Base-by-base conservation (phyloP, 2,888 invertebrate genomes). In the Ametastegia equiseti region DNA sequence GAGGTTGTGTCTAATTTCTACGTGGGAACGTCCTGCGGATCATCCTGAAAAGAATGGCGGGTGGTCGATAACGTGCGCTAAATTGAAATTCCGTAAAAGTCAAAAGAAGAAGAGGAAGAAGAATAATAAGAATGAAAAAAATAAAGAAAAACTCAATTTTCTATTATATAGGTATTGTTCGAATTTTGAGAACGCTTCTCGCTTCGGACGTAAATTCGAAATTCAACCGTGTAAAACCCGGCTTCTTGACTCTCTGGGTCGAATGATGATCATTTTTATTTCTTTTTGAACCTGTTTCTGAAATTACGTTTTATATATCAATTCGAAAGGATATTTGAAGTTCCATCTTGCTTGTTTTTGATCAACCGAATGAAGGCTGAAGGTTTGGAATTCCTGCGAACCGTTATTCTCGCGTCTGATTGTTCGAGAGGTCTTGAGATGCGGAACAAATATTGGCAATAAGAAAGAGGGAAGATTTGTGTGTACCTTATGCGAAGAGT, bases 1-100 rank as follows among this genome's bases (percentile, higher is more conserved):
- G n/a, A n/a, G n/a, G n/a, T n/a, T n/a, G n/a, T n/a, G n/a, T n/a
- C n/a, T n/a, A n/a, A n/a, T n/a, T n/a, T n/a, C n/a, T n/a, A n/a
- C n/a, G n/a, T n/a, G n/a, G n/a, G n/a, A n/a, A n/a, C n/a, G n/a
- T n/a, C n/a, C n/a, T n/a, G n/a, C n/a, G n/a, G n/a, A n/a, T n/a
- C n/a, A n/a, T n/a, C n/a, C n/a, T n/a, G n/a, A n/a, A n/a, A n/a
- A n/a, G n/a, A n/a, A n/a, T n/a, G n/a, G n/a, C n/a, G n/a, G n/a
- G n/a, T n/a, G n/a, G n/a, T n/a, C n/a, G n/a, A n/a, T n/a, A n/a
- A 57, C 57, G 19, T 57, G 57, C 39, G 77, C 57, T 77, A 57
- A 77, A 77, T 54, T 36, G 77, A 77, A 77, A 39, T 77, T 77
- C 11, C 39, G 19, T 77, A 57, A 36, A 27, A 57, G 4, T 57